A percentile compares a stretch with the other conserved stretches of the same genome.
These are phyloP conservation scores for Panagrolaimus sp. DNA, from an alignment of 1,140 invertebrate genomes.

Conservation along the genomic window DNA sequence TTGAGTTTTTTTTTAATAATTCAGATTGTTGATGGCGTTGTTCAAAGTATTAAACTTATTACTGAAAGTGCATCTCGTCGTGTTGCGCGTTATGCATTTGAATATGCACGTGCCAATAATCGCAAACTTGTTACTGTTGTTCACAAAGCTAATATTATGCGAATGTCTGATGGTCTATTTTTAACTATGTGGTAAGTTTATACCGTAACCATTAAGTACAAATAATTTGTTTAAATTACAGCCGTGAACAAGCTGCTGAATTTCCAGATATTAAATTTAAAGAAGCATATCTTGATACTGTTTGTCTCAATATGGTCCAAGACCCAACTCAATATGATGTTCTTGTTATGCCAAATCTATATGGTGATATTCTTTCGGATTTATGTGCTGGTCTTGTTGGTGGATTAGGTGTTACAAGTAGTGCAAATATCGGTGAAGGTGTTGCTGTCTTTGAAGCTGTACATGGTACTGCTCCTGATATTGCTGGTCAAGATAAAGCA, in stretches of 20 bases:
- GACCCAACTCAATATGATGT: slow-evolving; percentile 93
- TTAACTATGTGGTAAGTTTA: slow-evolving; percentile 72
- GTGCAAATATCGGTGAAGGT: slow-evolving; percentile 94
- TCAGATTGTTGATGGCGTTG: slow-evolving; percentile 73
- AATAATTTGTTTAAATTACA: not conserved
- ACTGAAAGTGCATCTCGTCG: slow-evolving; percentile 82
- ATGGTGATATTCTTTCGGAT: slow-evolving; percentile 98
- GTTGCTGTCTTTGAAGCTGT: slow-evolving; percentile 99
- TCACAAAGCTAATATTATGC: slow-evolving; percentile 93
- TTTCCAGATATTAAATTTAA: slow-evolving; percentile 91
- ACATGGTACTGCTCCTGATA: slow-evolving; percentile 97
- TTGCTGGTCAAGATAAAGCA: slow-evolving; percentile 96
- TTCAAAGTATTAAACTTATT: slow-evolving; percentile 96
- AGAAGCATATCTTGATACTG: slow-evolving; percentile 95
- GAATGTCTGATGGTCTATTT: slow-evolving; percentile 90
- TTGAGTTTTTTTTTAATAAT: slow-evolving; percentile 22
- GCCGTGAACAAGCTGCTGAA: slow-evolving; percentile 80
- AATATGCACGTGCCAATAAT: slow-evolving; percentile 89
- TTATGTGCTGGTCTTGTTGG: slow-evolving; percentile 97
- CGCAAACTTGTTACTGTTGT: slow-evolving; percentile 68
- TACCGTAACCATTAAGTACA: not conserved
- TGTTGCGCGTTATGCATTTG: slow-evolving; percentile 98
- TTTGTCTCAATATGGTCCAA: slow-evolving; percentile 98
- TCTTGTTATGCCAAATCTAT: slow-evolving; percentile 96
- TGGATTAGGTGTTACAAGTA: slow-evolving; percentile 92